Conservation (phyloP, 2,113 vertebrate species). For the Archocentrus centrarchus region DNA sequence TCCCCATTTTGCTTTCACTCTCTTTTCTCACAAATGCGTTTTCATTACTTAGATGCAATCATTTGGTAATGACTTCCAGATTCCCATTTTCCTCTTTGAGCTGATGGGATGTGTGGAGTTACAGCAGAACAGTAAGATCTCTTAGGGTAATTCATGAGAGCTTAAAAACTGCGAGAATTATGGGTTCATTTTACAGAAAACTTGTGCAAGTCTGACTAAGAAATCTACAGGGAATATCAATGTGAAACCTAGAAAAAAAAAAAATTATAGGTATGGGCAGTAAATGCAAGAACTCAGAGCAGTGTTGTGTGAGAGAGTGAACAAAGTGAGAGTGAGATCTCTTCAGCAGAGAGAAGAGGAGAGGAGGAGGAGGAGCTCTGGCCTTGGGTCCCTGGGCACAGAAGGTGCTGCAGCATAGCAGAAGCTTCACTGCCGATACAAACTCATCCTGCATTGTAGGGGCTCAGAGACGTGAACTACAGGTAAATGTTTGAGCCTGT, state of each 20-base stretch:
- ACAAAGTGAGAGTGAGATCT: slow-evolving; percentile 63
- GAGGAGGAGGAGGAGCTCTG: slow-evolving; percentile 81
- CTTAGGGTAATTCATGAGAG: slow-evolving; percentile 27
- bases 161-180: slow-evolving; percentile 27
- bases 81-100: slow-evolving; percentile 40
- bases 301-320: slow-evolving; percentile 50
- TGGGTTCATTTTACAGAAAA: slow-evolving; percentile 29
- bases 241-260: not conserved
- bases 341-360: slow-evolving; percentile 43
- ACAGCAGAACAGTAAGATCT: slow-evolving; percentile 40
- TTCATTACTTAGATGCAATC: slow-evolving; percentile 69
- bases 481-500: slow-evolving; percentile 19
- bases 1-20: slow-evolving; percentile 22
- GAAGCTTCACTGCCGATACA: slow-evolving; percentile 40
- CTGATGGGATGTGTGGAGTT: slow-evolving; percentile 36
- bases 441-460: slow-evolving; percentile 35
- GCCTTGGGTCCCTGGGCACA: slow-evolving; percentile 90
- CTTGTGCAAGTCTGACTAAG: slow-evolving; percentile 7
- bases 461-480: slow-evolving; percentile 11
- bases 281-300: slow-evolving; percentile 15
- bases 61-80: slow-evolving; percentile 77
- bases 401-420: slow-evolving; percentile 83
- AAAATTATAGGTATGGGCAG: slow-evolving; percentile 25
- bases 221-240: slow-evolving; percentile 31
- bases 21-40: slow-evolving; percentile 54